Evolutionary conservation across 2,888 invertebrate species (phyloP), one percentile per base, ranked within the genome.

Genomic region (Philonicus albiceps): DNA sequence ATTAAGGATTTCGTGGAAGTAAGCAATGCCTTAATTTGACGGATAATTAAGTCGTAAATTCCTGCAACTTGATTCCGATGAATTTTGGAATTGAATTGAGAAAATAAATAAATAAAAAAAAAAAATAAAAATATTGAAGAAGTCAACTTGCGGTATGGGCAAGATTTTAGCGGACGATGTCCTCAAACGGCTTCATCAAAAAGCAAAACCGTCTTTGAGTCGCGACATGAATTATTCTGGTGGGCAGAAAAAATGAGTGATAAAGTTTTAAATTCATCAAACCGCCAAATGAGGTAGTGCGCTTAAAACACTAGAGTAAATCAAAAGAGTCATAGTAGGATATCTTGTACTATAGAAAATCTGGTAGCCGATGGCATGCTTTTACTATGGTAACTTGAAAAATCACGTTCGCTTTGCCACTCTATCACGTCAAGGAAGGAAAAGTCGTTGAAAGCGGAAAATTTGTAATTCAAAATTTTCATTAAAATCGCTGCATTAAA

Each of bases 391-490:
- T 37, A 11, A 13, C 40, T 43, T 43, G 40, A 43, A 43, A 43
- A 43, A 43, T 43, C 40, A 31, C 30, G n/a, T 22, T 19, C 22
- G 16, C 30, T 49, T 78, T 78, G 8, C 43, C 43, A 78, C 78
- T 78, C 16, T n/a, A 27, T 53, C 80, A 53, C n/a, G 40, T 49
- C 11, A 53, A 74, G 34, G 80, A 43, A 53, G 30, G 80, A 43
- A 22, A 22, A 64, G 30, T 40, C 22, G 55, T 80, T 31, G 76
- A 86, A 85, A 87, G 53, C 49, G 81, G 76, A 55, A 87, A 87
- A 86, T 87, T 86, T 87, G 87, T 83, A 87, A 86, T 87, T 87
- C 87, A 87, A 86, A 87, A 86, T 86, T 87, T 87, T 81, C 80
- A 74, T 86, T 86, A 86, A 83, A 86, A 87, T 81, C 83, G 86